These are phyloP conservation scores for Tangachromis dhanisi DNA, from an alignment of 2,113 vertebrate genomes.

Conservation along the genomic window DNA sequence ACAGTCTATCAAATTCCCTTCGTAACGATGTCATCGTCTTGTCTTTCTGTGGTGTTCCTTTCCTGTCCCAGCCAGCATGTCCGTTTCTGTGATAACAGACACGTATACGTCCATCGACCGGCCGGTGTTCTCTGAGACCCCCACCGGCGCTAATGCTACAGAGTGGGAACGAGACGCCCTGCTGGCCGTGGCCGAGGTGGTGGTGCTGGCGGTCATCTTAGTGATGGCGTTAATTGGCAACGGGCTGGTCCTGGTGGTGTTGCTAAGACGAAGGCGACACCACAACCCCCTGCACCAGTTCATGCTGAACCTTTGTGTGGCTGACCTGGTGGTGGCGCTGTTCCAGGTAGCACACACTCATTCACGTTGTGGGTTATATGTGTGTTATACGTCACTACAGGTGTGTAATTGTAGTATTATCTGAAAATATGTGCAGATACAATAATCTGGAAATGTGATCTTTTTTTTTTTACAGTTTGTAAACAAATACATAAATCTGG, in stretches of 20 bases:
- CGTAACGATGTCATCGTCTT: not conserved
- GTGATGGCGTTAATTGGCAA: constrained; percentile 77
- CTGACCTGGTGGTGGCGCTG: constrained; percentile 81
- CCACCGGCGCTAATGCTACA: not conserved
- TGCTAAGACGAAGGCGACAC: constrained; percentile 63
- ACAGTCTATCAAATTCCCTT: not conserved
- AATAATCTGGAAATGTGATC: not conserved
- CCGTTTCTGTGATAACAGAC: constrained; percentile 28
- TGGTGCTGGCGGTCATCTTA: constrained; percentile 72
- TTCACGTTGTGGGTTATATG: not conserved
- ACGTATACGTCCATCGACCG: not conserved
- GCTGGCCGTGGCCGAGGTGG: constrained; percentile 75
- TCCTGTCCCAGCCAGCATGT: constrained; percentile 12
- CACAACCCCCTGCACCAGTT: constrained; percentile 81
- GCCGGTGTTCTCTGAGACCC: not conserved
- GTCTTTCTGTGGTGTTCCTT: rapidly evolving
- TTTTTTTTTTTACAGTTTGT: not conserved
- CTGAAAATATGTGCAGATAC: not conserved
- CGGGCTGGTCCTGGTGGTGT: constrained; percentile 74
- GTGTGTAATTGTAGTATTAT: not conserved
- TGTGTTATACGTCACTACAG: not conserved
- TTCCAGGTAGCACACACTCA: constrained; percentile 70
- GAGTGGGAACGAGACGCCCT: constrained; percentile 63
- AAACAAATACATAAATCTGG: not conserved
- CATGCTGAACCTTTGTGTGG: constrained; percentile 82